Evolutionary conservation across 2,888 invertebrate genomes (phyloP), one percentile per base, ranked within the genome.

Genomic region (Teinopalpus imperialis): DNA sequence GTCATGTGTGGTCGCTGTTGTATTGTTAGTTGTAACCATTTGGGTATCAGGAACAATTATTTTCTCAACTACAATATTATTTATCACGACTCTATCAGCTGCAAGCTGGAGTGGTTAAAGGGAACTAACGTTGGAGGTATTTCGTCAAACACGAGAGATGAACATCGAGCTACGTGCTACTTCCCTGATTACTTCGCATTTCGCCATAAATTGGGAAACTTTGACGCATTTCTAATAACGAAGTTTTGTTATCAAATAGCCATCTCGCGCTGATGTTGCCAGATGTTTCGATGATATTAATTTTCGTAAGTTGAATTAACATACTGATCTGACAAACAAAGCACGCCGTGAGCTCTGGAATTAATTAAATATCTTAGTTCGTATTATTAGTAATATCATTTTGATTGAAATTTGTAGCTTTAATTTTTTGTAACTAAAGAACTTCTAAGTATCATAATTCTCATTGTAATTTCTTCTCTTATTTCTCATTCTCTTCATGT

Each of bases 201-300:
- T 32, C 18, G 31, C 10, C 53, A 51, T 53, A 54, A 57, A 58
- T 58, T 55, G 51, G 50, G 48, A 58, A 57, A 57, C 46, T 55
- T 49, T 50, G 39, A 26, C 31, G 45, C 45, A 41, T 51, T 48
- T 34, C 46, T 47, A 49, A 53, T 49, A 46, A 45, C 40, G 35
- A 49, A 52, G 45, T 54, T 52, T 37, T 12, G 37, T 37, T 44
- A 37, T 44, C 31, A 37, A 44, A 44, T 37, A 31, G 44, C 44
- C 35, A 43, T 35, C 36, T 30, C 35, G 21, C 10, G 18, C 43
- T 18, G 16, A 31, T 20, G 36, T 35, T 29, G 30, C 31, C 31
- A 35, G 37, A 26, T 31, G 24, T 30, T 16, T 24, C 14, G n/a
- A 23, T 14, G 16, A 30, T 43, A 30, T 36, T 36, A 36, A 36